Base-by-base conservation (phyloP, 2,113 vertebrate species). In the Coreoperca whiteheadi region DNA sequence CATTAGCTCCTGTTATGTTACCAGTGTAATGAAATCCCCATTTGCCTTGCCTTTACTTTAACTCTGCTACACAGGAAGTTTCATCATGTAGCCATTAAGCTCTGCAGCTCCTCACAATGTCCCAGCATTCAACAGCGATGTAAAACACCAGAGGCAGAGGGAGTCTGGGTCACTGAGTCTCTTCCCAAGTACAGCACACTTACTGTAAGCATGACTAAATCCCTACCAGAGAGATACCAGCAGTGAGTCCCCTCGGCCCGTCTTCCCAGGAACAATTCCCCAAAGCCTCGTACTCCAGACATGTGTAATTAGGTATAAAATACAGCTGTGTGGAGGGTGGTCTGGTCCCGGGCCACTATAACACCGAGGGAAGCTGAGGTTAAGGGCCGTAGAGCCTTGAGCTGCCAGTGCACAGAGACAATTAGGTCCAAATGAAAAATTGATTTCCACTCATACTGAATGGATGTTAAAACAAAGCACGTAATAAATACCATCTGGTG, bases 381-480 rank as follows among this genome's bases (percentile, higher is more conserved):
- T 68, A 77, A 25, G 87, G 65, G 71, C 78, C 1, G 65, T 1
- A 23, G 83, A 87, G 90, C 93, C 89, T 91, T 91, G 88, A 91
- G 93, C 91, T 90, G 90, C 91, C 92, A 86, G 25, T 57, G 77
- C 76, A 78, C 89, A 84, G 68, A 93, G 83, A 91, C 92, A 93
- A 93, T 94, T 94, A 93, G 89, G 90, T 90, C 93, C 91, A 93
- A 93, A 94, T 93, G 91, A 92, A 94, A 94, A 93, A 94, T 94
- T 93, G 92, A 93, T 94, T 93, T 93, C 90, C 91, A 92, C 91
- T 94, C 93, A 91, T 91, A 87, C 85, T 89, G 93, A 94, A 94
- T 93, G 91, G 92, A 94, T 92, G 91, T 92, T 94, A 93, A 93
- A 93, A 94, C 91, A 93, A 93, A 94, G 92, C 91, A 91, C 61